Percentiles rank a stretch among this genome's conserved stretches.
Evolutionary conservation across 2,888 invertebrate genomes (phyloP).

Genomic region (Nematopogon swammerdamellus): DNA sequence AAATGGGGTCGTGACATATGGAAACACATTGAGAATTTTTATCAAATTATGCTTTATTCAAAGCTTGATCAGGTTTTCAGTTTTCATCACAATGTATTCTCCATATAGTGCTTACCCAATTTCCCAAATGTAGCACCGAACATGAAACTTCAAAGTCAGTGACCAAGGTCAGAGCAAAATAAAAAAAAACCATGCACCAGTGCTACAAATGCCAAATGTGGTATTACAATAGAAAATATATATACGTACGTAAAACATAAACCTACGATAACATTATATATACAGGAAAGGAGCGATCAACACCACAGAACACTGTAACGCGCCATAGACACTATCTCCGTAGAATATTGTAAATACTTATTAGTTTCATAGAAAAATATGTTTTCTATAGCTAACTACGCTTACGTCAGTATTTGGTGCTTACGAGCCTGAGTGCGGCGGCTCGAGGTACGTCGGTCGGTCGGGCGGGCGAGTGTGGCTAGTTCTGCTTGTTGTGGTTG

Average conservation of each 20-base stretch:
- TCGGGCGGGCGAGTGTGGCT: slow-evolving; percentile 35
- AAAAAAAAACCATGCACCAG: slow-evolving; percentile 45
- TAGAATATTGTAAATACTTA: slow-evolving; percentile 45
- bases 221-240: slow-evolving; percentile 45
- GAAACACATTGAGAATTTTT: slow-evolving; percentile 66
- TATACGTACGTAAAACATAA: slow-evolving; percentile 49
- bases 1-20: slow-evolving; percentile 43
- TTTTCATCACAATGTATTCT: slow-evolving; percentile 63
- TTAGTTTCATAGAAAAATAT: slow-evolving; percentile 48
- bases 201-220: slow-evolving; percentile 59
- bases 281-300: slow-evolving; percentile 12
- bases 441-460: slow-evolving; percentile 55
- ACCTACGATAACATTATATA: slow-evolving; percentile 38
- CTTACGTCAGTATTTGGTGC: no score
- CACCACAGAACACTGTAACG: not conserved
- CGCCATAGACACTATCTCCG: slow-evolving; percentile 28
- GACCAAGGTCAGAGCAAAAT: no score
- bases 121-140: slow-evolving; percentile 58
- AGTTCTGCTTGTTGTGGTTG: slow-evolving; percentile 53
- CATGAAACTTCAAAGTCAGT: slow-evolving; percentile 42
- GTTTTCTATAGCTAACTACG: slow-evolving; percentile 38
- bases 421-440: no score
- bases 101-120: slow-evolving; percentile 68
- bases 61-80: slow-evolving; percentile 58
- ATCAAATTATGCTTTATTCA: slow-evolving; percentile 66